A percentile compares a stretch with the other conserved stretches of the same genome.
These are phyloP conservation scores for Leptopilina clavipes DNA, from an alignment of 1,140 invertebrate genomes.

Conservation along the genomic window DNA sequence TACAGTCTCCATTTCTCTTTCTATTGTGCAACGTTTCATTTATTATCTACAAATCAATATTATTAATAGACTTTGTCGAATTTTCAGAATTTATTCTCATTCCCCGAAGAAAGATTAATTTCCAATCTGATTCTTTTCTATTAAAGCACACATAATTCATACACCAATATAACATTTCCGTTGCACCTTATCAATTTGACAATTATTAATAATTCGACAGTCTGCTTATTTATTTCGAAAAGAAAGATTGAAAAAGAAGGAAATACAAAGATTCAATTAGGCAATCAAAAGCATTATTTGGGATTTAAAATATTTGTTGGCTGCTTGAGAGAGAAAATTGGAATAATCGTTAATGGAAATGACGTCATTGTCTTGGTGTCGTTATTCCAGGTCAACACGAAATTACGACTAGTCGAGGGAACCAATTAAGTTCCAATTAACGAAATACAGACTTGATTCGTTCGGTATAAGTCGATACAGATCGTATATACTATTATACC, in stretches of 20 bases:
- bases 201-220: too few species aligned
- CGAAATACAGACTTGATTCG: not conserved
- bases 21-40: slow-evolving; percentile 7
- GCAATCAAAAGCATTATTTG: not conserved
- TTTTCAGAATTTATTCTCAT: not conserved
- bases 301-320: not conserved
- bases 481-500: not conserved
- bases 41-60: not conserved
- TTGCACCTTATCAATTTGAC: too few species aligned
- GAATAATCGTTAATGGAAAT: slow-evolving; percentile 49
- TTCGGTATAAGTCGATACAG: not conserved
- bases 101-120: not conserved
- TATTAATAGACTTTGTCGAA: not conserved
- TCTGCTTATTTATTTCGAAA: too few species aligned
- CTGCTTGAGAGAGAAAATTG: slow-evolving; percentile 20
- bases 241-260: not conserved
- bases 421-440: slow-evolving; percentile 58
- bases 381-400: slow-evolving; percentile 43
- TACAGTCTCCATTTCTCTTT: not conserved
- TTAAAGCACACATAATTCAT: not conserved
- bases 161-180: too few species aligned
- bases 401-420: slow-evolving; percentile 38
- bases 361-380: slow-evolving; percentile 40
- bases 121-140: not conserved
- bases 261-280: not conserved